These are phyloP conservation scores for Pelmatolapia mariae DNA, from an alignment of 2,113 vertebrate genomes.

Conservation along the genomic window DNA sequence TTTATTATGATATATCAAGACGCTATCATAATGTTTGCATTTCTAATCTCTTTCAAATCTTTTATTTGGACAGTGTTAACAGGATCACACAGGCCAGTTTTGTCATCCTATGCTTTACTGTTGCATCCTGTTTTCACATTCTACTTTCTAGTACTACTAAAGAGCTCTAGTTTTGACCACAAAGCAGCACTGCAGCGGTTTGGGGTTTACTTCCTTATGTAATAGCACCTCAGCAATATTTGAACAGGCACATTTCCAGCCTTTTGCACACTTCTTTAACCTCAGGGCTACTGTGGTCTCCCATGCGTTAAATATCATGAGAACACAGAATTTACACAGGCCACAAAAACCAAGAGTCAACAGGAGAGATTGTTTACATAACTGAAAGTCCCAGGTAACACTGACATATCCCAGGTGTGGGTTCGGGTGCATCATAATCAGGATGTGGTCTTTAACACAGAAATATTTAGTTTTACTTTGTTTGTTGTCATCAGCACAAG, in stretches of 20 bases:
- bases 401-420: not conserved
- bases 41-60: not conserved
- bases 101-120: not conserved
- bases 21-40: not conserved
- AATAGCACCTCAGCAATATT: slow-evolving; percentile 15
- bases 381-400: slow-evolving; percentile 6
- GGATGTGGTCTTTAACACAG: not conserved
- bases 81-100: not conserved
- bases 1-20: not conserved
- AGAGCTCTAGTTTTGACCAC: not conserved
- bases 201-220: slow-evolving; percentile 16
- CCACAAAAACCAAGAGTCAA: slow-evolving; percentile 17
- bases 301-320: slow-evolving; percentile 27
- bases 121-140: not conserved
- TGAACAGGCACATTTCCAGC: slow-evolving; percentile 20
- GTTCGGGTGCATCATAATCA: not conserved
- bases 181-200: not conserved
- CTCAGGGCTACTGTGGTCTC: not conserved
- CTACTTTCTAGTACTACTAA: not conserved
- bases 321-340: slow-evolving; percentile 23
- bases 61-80: not conserved
- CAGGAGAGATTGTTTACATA: slow-evolving; percentile 12
- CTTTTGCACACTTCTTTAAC: slow-evolving; percentile 14
- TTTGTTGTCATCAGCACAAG: not conserved
- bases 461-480: not conserved